A percentile compares a stretch with the other conserved stretches of the same genome.
Evolutionary conservation across 1,140 invertebrate genomes (phyloP).

Genomic region (Phocides pigmalion): DNA sequence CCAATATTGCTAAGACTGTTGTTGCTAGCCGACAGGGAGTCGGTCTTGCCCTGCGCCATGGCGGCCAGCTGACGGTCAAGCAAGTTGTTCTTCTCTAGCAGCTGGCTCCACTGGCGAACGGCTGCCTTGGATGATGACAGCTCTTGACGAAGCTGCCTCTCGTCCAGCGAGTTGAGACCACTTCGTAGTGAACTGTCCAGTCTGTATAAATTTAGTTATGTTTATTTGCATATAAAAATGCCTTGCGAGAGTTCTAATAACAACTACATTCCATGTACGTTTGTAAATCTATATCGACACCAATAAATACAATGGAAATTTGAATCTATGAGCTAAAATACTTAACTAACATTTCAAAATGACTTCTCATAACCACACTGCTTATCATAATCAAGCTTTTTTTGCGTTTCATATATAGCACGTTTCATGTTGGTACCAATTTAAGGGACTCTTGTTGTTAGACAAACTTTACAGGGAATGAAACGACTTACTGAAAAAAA

Average conservation of each 20-base stretch:
- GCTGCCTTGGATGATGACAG: conserved; percentile 70
- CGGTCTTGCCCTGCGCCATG: conserved; percentile 71
- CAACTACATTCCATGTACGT: not conserved
- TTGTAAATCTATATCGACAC: no score
- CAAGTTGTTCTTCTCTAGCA: conserved; percentile 72
- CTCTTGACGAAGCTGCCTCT: conserved; percentile 77
- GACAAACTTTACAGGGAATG: no score
- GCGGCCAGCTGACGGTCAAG: conserved; percentile 74
- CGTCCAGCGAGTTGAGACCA: conserved; percentile 79
- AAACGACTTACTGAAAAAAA: no score
- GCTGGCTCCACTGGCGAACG: conserved; percentile 75
- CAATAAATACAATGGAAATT: no score
- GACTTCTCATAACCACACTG: no score
- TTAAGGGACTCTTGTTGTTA: no score
- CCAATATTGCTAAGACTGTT: conserved; percentile 74
- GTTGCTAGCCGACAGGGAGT: conserved; percentile 72
- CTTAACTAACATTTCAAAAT: no score
- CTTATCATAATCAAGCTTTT: no score
- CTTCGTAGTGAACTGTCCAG: conserved; percentile 79
- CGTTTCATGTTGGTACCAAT: no score
- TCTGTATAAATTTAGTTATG: conserved; percentile 42
- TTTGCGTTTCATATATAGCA: no score
- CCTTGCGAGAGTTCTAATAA: not conserved
- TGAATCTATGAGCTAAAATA: no score
- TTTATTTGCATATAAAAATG: not conserved